These are phyloP conservation scores for Eumerus sabulonum DNA, from an alignment of 2,888 invertebrate genomes.

Conservation along the genomic window DNA sequence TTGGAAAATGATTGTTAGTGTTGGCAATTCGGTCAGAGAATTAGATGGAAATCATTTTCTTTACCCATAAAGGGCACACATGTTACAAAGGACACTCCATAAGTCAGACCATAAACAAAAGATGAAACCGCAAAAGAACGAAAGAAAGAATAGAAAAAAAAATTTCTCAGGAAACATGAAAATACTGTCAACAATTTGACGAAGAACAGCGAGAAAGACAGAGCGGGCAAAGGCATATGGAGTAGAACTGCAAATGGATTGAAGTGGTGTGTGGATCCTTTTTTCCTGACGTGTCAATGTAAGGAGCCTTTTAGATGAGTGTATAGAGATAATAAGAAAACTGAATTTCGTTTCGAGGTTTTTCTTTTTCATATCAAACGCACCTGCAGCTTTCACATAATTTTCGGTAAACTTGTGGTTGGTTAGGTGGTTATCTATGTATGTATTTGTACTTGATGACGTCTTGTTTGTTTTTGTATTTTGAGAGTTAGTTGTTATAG, in stretches of 20 bases:
- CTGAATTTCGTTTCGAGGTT: conserved; percentile 60
- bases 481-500: no score
- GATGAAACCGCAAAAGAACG: neutral
- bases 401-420: conserved; percentile 4
- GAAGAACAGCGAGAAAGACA: conserved; percentile 1
- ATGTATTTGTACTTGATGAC: no score
- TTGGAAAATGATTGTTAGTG: conserved; percentile 55
- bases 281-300: conserved; percentile 33
- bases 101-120: conserved; percentile 24
- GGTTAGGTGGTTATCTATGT: no score
- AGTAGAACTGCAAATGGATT: neutral
- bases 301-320: conserved; percentile 47
- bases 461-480: no score
- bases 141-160: conserved; percentile 7
- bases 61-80: conserved; percentile 47
- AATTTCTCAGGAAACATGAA: conserved; percentile 53
- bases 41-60: conserved; percentile 50
- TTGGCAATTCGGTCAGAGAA: conserved; percentile 56
- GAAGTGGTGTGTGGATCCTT: conserved; percentile 21
- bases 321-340: conserved; percentile 60
- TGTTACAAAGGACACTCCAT: conserved; percentile 21
- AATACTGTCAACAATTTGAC: conserved; percentile 67
- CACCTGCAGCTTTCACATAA: conserved; percentile 67
- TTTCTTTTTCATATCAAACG: conserved; percentile 57
- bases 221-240: conserved; percentile 5